A percentile compares a stretch with the other conserved stretches of the same genome.
Conservation (phyloP, 1,140 invertebrate species). For the Steinernema feltiae region DNA sequence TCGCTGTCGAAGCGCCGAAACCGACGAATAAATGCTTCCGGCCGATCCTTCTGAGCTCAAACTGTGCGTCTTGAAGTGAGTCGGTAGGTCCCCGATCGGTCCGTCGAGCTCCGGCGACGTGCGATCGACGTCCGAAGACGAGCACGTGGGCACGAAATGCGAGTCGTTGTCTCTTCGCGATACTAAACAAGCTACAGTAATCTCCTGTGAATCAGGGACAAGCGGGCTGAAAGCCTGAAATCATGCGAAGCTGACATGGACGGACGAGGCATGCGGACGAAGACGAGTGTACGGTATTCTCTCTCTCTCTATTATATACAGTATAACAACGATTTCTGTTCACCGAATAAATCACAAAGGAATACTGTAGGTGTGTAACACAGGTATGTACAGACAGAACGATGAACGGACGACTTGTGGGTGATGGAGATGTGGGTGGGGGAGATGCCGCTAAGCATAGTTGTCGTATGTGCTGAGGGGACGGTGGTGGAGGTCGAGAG, state of each 20-base stretch:
- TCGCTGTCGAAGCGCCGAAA: neutral
- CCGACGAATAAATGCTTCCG: neutral
- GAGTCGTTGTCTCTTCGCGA: neutral
- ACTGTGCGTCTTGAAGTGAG: slow-evolving; percentile 1
- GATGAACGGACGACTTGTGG: neutral
- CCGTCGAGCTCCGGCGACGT: slow-evolving; percentile 1
- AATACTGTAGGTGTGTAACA: neutral
- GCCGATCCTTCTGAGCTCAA: neutral
- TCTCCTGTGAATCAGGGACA: neutral
- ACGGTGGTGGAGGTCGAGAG: neutral
- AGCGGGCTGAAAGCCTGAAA: neutral
- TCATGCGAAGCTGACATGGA: slow-evolving; percentile 4
- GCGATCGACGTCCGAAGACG: neutral
- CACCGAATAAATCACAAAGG: neutral
- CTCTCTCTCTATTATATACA: neutral
- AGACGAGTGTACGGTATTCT: neutral
- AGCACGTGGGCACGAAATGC: neutral
- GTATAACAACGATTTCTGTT: neutral
- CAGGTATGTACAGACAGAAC: slow-evolving; percentile 3
- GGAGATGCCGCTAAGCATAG: slow-evolving; percentile 4
- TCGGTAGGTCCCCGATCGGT: neutral
- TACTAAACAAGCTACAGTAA: neutral
- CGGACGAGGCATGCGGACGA: neutral
- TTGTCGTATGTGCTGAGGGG: slow-evolving; percentile 5
- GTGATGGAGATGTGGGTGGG: too few species aligned